phyloP scores from a whole-genome alignment of 2,113 vertebrate genomes.

The Himantopus leucocephalus region DNA sequence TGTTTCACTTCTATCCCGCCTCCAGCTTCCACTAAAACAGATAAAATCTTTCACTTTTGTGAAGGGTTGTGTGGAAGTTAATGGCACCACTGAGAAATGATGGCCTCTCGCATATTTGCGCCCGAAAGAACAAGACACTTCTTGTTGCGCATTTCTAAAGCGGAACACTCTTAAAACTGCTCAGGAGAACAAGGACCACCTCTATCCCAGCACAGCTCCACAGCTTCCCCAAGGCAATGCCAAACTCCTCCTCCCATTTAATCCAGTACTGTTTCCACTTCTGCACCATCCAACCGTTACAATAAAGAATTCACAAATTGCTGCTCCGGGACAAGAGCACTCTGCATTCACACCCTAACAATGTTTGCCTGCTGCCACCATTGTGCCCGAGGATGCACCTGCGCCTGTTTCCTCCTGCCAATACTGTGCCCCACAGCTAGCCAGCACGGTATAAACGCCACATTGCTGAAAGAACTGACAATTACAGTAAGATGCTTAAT shows the following conservation, averaged over 20 bases:
- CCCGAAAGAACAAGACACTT: conserved; percentile 51
- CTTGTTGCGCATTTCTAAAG: conserved; percentile 25
- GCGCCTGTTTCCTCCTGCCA: neutral
- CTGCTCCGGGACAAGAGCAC: neutral
- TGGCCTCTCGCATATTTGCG: neutral
- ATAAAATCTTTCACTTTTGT: neutral
- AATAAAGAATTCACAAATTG: neutral
- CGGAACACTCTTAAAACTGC: neutral
- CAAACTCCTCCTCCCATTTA: neutral
- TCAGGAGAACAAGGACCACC: neutral
- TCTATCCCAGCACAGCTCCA: neutral
- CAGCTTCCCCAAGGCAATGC: neutral
- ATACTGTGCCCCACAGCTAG: accelerated
- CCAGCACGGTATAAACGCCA: neutral
- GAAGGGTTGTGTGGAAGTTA: neutral
- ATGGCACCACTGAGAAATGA: neutral
- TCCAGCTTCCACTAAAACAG: neutral
- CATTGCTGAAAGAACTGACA: too few relatives aligned
- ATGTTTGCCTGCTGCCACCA: accelerated
- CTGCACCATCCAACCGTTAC: accelerated
- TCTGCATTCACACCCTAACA: neutral
- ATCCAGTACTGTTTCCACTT: neutral
- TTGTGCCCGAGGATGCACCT: neutral
- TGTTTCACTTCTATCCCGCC: neutral
- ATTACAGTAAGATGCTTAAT: too few relatives aligned